Evolutionary conservation across 1,140 invertebrate species (phyloP).

Genomic region (Hycleus phaleratus): DNA sequence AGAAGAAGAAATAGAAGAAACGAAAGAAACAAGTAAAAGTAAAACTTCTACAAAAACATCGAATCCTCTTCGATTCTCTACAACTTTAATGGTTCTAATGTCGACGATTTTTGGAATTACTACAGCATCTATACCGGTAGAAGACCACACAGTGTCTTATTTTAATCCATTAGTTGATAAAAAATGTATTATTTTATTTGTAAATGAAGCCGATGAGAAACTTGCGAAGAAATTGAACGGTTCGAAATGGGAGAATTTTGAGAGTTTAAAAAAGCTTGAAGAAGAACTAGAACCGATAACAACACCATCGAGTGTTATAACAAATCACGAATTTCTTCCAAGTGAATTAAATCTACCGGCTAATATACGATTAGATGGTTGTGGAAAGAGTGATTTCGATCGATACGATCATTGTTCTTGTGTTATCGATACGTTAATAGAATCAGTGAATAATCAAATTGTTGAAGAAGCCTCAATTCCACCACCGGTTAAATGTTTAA

Average conservation of each 20-base stretch:
- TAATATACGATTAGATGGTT: slow-evolving; percentile 1
- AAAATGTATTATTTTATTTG: slow-evolving; percentile 4
- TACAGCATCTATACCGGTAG: neutral
- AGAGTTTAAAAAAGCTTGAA: neutral
- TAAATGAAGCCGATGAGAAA: neutral
- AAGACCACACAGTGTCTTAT: neutral
- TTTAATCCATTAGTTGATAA: neutral
- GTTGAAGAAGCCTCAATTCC: neutral
- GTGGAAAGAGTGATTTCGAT: slow-evolving; percentile 4
- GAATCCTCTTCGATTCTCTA: neutral
- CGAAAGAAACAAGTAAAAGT: too few relatives aligned
- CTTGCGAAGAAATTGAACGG: slow-evolving; percentile 4
- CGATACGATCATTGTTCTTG: slow-evolving; percentile 7
- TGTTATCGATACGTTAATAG: slow-evolving; percentile 1
- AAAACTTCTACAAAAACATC: too few relatives aligned
- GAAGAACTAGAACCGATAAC: neutral
- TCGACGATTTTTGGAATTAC: neutral
- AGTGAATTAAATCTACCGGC: neutral
- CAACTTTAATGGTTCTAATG: neutral
- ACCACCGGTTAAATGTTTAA: neutral
- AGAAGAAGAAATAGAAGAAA: too few relatives aligned
- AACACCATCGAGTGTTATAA: neutral
- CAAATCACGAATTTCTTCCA: neutral
- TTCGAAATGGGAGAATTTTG: neutral
- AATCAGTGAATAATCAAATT: neutral